Conservation (phyloP, 2,113 vertebrate species). For the Tauraco erythrolophus region DNA sequence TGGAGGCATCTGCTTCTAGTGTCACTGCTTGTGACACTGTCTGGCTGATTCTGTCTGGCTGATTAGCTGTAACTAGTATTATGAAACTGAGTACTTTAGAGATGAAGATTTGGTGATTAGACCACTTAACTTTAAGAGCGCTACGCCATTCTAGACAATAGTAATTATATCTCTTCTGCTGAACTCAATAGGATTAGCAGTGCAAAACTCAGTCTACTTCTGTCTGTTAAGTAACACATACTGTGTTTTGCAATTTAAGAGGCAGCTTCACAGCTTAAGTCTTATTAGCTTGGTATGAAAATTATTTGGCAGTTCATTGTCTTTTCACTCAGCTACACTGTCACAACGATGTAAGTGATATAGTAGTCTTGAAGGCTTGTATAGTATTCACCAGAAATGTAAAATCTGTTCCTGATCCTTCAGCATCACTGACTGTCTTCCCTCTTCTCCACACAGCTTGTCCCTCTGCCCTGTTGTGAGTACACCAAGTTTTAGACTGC, state of each 20-base stretch:
- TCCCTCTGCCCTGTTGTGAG: neutral
- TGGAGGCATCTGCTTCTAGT: too few relatives aligned
- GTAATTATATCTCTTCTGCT: neutral
- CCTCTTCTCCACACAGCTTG: accelerated
- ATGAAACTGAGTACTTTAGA: neutral
- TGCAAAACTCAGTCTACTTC: neutral
- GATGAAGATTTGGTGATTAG: neutral
- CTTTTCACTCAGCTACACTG: neutral
- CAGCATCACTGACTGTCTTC: neutral
- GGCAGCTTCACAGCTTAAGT: neutral
- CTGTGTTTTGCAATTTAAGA: neutral
- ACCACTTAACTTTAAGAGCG: neutral
- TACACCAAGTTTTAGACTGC: neutral
- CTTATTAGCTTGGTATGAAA: neutral
- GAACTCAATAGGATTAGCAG: neutral
- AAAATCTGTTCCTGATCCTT: neutral
- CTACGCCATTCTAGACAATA: neutral
- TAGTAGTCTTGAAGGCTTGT: neutral
- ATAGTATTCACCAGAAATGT: neutral
- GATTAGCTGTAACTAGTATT: neutral
- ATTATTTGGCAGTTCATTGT: neutral
- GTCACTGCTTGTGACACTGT: too few relatives aligned
- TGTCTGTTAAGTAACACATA: neutral
- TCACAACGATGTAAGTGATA: neutral
- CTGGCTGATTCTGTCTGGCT: neutral